phyloP scores from a whole-genome alignment of 2,113 vertebrate species.

The Myocastor coypus region DNA sequence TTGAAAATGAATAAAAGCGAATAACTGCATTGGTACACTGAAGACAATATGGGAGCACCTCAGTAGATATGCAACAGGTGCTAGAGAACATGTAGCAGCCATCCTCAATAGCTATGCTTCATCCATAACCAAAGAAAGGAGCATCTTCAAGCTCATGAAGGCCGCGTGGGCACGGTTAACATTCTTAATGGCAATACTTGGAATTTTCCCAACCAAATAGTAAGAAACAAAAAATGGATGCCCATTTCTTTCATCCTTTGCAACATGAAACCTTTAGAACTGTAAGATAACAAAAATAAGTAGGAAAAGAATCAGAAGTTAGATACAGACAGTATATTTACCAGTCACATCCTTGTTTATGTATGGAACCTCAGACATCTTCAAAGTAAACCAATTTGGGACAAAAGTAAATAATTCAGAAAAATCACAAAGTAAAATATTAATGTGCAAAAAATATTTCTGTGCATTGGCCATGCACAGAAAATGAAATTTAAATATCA shows the following conservation, averaged over 20 bases:
- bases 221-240: not conserved
- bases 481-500: not conserved
- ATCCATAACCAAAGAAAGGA: not conserved
- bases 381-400: not conserved
- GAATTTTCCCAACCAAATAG: not conserved
- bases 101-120: not conserved
- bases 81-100: not conserved
- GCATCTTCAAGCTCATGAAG: not conserved
- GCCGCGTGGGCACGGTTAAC: not conserved
- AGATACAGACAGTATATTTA: not conserved
- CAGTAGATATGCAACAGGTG: not conserved
- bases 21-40: not conserved
- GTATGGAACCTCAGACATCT: not conserved
- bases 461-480: not conserved
- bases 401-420: not conserved
- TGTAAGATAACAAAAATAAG: not conserved
- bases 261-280: not conserved
- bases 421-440: not conserved
- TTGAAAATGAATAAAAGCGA: not conserved
- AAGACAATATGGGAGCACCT: not conserved
- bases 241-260: not conserved
- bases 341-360: not conserved
- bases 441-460: not conserved
- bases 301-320: not conserved
- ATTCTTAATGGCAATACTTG: not conserved